Base-by-base conservation (phyloP, 2,113 vertebrate genomes). In the Proteles cristata region DNA sequence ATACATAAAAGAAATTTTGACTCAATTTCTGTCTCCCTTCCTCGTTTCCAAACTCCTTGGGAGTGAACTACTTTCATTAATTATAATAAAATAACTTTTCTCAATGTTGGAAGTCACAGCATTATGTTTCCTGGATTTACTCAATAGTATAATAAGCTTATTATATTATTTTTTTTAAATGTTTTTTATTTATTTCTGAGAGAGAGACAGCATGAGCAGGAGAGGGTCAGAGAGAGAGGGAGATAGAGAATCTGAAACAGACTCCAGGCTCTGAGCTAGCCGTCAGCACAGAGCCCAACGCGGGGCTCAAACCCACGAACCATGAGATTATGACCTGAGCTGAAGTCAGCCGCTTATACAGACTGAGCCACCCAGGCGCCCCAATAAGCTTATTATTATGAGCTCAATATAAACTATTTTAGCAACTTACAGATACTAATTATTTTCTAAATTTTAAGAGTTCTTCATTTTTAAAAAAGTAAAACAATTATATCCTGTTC, bases 401-500 rank as follows among this genome's bases (percentile, higher is more conserved):
- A 90, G 69, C 15, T 48, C 71, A 73, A 88, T 9, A 80, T 43
- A 90, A 92, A 85, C 92, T 86, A 94, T 74, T 96, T 96, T 58
- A 97, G 74, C 48, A 80, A 31, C 80, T 97, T 80, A 94, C 2
- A 84, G 48, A 83, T 88, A 93, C 2, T 71, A 90, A 88, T 71
- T 33, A 68, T 73, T 90, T 95, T 76, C 86, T 73, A 76, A 94
- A 96, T 81, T 50, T 83, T 53, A 83, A 71, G 5, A 63, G 19
- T 80, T 88, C 63, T 25, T 77, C 11, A 80, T 61, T 94, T 95
- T 66, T 63, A 50, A 43, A 80, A 65, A 85, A 90, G 0, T 7
- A 86, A 92, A 93, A 87, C n/a, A n/a, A 80, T 58, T 77, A 91
- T 81, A 58, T 93, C 45, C 53, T 68, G 31, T 79, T 95, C 48